Evolutionary conservation across 2,113 vertebrate genomes (phyloP).

Genomic region (Mustela lutreola): DNA sequence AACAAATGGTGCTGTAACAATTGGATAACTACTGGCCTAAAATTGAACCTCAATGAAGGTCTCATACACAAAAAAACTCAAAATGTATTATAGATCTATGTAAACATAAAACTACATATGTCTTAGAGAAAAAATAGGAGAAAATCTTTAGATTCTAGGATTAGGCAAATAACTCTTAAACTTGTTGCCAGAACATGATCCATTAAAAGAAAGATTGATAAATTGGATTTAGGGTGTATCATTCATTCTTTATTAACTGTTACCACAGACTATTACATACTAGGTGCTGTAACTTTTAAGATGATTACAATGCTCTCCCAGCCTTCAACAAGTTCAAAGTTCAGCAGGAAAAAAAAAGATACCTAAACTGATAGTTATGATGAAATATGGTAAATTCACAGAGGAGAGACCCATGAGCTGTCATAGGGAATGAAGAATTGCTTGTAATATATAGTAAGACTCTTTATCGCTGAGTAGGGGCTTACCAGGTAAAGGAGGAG

Average conservation of each 20-base stretch:
- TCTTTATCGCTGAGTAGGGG: conserved; percentile 22
- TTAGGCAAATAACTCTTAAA: background rate
- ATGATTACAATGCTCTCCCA: background rate
- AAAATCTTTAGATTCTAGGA: background rate
- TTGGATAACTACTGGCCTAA: background rate
- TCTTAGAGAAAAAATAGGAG: background rate
- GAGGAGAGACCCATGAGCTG: background rate
- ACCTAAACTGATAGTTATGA: background rate
- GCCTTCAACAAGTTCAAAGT: background rate
- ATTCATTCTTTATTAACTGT: conserved; percentile 43
- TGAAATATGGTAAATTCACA: conserved; percentile 19
- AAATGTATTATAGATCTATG: conserved; percentile 20
- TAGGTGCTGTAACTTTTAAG: conserved; percentile 21
- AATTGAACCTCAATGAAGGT: background rate
- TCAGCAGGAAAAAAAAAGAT: conserved; percentile 17
- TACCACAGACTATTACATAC: background rate
- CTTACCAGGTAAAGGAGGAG: background rate
- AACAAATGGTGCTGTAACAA: conserved; percentile 1
- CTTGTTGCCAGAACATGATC: background rate
- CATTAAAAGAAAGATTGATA: conserved; percentile 25
- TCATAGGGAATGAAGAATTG: conserved; percentile 8
- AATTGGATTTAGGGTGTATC: background rate
- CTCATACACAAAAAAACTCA: background rate
- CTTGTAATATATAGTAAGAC: background rate
- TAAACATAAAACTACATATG: background rate